These are phyloP conservation scores for Eurystomus glaucurus DNA, from an alignment of 2,797 vertebrate species.

Conservation along the genomic window DNA sequence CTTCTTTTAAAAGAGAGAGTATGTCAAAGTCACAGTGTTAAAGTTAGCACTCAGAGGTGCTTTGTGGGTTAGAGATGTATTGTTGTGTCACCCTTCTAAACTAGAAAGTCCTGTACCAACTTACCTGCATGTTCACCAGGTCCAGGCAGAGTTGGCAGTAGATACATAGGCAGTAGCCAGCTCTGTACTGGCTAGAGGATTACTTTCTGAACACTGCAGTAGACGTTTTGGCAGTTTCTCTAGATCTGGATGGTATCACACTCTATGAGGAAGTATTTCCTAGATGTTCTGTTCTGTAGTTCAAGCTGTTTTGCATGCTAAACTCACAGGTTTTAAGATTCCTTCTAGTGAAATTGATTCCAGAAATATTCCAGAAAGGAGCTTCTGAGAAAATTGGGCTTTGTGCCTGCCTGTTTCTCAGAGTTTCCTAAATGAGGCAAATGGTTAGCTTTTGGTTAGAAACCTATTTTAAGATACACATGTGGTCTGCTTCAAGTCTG, in stretches of 20 bases:
- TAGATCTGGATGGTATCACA: neutral
- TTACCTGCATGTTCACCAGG: neutral
- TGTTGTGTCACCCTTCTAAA: neutral
- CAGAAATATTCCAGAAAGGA: neutral
- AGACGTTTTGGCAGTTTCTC: neutral
- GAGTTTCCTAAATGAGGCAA: neutral
- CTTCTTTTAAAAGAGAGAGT: neutral
- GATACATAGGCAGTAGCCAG: neutral
- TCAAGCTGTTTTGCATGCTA: neutral
- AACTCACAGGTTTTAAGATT: neutral
- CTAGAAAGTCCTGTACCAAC: neutral
- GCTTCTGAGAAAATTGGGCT: neutral
- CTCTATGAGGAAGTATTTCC: neutral
- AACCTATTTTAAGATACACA: neutral
- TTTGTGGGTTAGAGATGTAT: neutral
- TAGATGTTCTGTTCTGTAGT: neutral
- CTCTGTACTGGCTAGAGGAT: neutral
- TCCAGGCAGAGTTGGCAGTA: neutral
- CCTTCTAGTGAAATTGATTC: neutral
- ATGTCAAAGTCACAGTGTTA: neutral
- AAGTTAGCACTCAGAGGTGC: neutral
- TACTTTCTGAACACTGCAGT: neutral
- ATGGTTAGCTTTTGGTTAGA: constrained; percentile 4
- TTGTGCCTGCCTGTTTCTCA: neutral
- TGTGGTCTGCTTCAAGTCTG: neutral